Conservation (phyloP, 2,797 vertebrate species). For the Sciaenops ocellatus region DNA sequence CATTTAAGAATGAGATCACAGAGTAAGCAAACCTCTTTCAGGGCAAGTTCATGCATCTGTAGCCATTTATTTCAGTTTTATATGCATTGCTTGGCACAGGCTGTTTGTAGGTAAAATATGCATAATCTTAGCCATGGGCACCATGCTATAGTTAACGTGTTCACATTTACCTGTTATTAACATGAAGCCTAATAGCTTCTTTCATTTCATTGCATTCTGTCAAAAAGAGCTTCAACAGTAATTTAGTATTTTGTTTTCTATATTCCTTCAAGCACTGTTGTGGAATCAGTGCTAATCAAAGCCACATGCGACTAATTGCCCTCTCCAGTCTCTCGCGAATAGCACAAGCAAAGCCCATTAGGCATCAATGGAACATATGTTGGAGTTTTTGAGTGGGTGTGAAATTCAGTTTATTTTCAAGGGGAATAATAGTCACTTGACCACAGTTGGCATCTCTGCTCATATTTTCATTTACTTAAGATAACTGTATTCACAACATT, state of each 20-base stretch:
- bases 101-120: slow-evolving; percentile 82
- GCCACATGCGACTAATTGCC: slow-evolving; percentile 79
- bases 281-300: slow-evolving; percentile 77
- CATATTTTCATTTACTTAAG: slow-evolving; percentile 44
- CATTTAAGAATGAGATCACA: slow-evolving; percentile 91
- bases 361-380: slow-evolving; percentile 71
- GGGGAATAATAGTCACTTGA: slow-evolving; percentile 63
- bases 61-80: slow-evolving; percentile 85
- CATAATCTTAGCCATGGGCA: slow-evolving; percentile 76
- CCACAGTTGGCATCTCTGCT: slow-evolving; percentile 53
- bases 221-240: slow-evolving; percentile 64
- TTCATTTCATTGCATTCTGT: slow-evolving; percentile 73
- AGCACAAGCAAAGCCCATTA: slow-evolving; percentile 70
- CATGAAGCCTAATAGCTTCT: slow-evolving; percentile 70
- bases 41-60: slow-evolving; percentile 87
- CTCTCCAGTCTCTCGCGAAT: slow-evolving; percentile 69
- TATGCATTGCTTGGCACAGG: slow-evolving; percentile 78
- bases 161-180: slow-evolving; percentile 80
- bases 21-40: slow-evolving; percentile 88
- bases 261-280: slow-evolving; percentile 66
- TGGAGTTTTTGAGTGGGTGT: slow-evolving; percentile 66
- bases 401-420: slow-evolving; percentile 66
- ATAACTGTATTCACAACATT: slow-evolving; percentile 33
- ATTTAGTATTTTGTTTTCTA: slow-evolving; percentile 73
- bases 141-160: slow-evolving; percentile 66